Conservation (phyloP, 2,113 vertebrate genomes). For the Nothocercus julius region DNA sequence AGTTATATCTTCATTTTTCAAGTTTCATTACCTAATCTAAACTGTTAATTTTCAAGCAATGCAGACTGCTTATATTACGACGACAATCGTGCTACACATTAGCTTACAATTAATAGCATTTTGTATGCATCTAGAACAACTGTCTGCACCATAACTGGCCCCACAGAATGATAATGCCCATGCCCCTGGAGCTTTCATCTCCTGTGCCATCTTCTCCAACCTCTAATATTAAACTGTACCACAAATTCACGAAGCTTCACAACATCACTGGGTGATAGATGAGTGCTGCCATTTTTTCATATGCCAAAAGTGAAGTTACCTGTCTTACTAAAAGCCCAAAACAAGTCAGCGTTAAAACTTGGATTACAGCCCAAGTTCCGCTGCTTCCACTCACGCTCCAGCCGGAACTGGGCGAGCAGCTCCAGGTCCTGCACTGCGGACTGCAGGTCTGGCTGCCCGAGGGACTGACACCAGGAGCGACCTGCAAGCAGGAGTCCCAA, state of each 20-base stretch:
- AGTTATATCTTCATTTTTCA: background rate
- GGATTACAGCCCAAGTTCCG: background rate
- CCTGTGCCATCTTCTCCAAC: accelerated
- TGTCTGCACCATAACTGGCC: background rate
- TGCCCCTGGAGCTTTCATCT: background rate
- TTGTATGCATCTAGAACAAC: background rate
- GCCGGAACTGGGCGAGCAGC: accelerated
- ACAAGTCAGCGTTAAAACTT: background rate
- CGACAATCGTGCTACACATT: background rate
- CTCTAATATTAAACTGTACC: background rate
- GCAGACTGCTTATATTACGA: background rate
- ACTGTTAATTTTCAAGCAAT: background rate
- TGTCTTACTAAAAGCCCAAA: background rate
- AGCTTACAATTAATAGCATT: background rate
- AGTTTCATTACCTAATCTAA: background rate
- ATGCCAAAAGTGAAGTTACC: background rate
- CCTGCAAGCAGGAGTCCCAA: accelerated
- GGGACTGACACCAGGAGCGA: accelerated
- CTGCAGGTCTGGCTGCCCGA: accelerated
- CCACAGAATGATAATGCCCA: accelerated
- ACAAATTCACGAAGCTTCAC: background rate
- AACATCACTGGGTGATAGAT: background rate
- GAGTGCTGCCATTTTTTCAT: background rate
- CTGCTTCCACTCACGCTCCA: accelerated
- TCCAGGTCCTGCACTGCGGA: accelerated